Percentiles rank a stretch among this genome's conserved stretches.
phyloP scores from a whole-genome alignment of 1,140 invertebrate genomes.

The Reticulitermes speratus region DNA sequence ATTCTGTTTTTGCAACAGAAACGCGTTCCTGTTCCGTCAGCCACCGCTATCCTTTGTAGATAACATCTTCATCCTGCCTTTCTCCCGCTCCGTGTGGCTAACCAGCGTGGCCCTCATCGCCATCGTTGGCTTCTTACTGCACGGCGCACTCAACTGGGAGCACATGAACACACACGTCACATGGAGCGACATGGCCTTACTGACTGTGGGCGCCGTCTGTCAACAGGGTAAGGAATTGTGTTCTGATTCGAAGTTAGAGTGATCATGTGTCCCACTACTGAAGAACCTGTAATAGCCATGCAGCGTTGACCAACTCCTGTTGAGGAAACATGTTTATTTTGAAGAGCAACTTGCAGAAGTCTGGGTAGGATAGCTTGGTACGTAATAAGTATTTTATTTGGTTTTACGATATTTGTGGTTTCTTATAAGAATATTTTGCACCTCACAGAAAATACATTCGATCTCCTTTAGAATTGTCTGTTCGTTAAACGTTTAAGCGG shows the following conservation, averaged over 20 bases:
- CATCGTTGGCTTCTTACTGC: constrained; percentile 49
- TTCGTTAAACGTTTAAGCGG: no score
- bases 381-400: no score
- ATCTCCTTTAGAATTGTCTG: no score
- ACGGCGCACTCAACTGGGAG: background rate
- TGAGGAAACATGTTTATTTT: background rate
- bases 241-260: background rate
- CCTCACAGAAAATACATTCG: no score
- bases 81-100: constrained; percentile 59
- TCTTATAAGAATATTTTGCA: no score
- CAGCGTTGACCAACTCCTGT: background rate
- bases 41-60: constrained; percentile 43
- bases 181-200: constrained; percentile 21
- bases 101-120: constrained; percentile 48
- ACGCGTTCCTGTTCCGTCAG: constrained; percentile 47
- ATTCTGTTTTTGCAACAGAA: background rate
- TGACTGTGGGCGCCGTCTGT: constrained; percentile 52
- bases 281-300: background rate
- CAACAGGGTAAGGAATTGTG: constrained; percentile 55
- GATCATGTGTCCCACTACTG: no score
- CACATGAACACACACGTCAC: background rate
- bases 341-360: background rate
- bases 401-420: no score
- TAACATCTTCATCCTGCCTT: constrained; percentile 63
- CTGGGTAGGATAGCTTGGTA: no score